phyloP scores from a whole-genome alignment of 2,888 invertebrate genomes.

The Cataglyphis altisquamis region DNA sequence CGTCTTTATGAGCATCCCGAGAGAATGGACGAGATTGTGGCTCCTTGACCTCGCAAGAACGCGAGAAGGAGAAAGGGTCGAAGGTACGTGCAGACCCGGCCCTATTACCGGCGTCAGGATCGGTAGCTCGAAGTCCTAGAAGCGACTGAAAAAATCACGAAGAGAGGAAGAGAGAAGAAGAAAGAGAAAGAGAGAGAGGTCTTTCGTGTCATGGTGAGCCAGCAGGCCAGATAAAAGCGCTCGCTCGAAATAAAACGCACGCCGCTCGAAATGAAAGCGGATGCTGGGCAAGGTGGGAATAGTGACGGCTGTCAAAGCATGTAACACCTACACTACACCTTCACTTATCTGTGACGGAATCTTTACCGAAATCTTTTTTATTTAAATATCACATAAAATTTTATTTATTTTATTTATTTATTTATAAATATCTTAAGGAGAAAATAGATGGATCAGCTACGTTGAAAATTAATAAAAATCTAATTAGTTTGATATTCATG shows the following conservation, averaged over 20 bases:
- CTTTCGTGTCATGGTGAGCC: constrained; percentile 63
- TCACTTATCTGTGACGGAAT: constrained; percentile 35
- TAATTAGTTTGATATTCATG: too few species aligned
- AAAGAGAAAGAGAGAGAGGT: constrained; percentile 32
- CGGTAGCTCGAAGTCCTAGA: constrained; percentile 60
- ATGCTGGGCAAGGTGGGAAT: constrained; percentile 12
- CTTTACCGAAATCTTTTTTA: constrained; percentile 17
- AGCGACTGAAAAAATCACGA: constrained; percentile 62
- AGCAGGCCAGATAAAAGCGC: constrained; percentile 60
- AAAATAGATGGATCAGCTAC: neutral
- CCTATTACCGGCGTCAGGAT: constrained; percentile 59
- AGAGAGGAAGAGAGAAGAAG: constrained; percentile 3
- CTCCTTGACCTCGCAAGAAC: constrained; percentile 60
- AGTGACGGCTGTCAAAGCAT: constrained; percentile 46
- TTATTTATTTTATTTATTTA: constrained; percentile 18
- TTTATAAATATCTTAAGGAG: constrained; percentile 1
- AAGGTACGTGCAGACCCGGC: constrained; percentile 45
- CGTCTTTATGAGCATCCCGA: constrained; percentile 71
- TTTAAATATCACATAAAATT: neutral
- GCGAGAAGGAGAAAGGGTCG: constrained; percentile 34
- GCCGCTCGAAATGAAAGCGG: constrained; percentile 56
- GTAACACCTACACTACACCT: constrained; percentile 33
- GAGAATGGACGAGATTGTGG: constrained; percentile 62
- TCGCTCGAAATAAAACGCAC: constrained; percentile 70
- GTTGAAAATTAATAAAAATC: too few species aligned